phyloP scores from a whole-genome alignment of 2,797 vertebrate species.

The Coracias cyanogaster region DNA sequence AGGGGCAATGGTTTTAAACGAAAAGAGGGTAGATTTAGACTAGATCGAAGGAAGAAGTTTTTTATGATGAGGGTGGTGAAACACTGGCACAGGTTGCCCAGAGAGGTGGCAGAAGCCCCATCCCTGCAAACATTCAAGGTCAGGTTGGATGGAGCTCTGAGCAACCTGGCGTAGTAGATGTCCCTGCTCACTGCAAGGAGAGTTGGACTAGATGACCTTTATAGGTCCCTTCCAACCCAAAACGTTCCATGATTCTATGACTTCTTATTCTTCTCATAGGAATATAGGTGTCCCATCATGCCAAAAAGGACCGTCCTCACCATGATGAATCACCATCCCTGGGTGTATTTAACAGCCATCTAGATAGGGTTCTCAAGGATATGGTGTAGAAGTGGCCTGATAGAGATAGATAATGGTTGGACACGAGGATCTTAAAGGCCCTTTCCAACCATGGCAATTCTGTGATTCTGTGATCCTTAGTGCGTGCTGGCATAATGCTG shows the following conservation, averaged over 20 bases:
- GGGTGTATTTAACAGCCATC: too few relatives aligned
- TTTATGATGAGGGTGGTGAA: not conserved
- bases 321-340: too few relatives aligned
- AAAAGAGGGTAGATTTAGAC: not conserved
- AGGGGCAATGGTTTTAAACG: not conserved
- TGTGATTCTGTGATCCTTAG: too few relatives aligned
- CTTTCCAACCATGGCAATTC: too few relatives aligned
- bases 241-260: not conserved
- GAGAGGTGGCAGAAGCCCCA: not conserved
- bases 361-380: too few relatives aligned
- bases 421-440: too few relatives aligned
- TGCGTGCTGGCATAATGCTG: fast-evolving
- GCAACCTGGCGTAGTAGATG: not conserved
- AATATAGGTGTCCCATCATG: fast-evolving
- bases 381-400: too few relatives aligned
- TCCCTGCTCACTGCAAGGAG: not conserved
- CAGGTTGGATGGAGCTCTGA: too few relatives aligned
- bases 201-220: not conserved
- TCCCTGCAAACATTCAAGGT: not conserved
- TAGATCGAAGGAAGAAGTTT: too few relatives aligned
- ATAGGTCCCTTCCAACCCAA: not conserved
- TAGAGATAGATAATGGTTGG: too few relatives aligned
- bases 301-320: not conserved
- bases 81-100: not conserved
- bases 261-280: not conserved